Percentiles rank a stretch among this genome's conserved stretches.
These are phyloP conservation scores for Halcyon senegalensis DNA, from an alignment of 2,113 vertebrate genomes.

Conservation along the genomic window DNA sequence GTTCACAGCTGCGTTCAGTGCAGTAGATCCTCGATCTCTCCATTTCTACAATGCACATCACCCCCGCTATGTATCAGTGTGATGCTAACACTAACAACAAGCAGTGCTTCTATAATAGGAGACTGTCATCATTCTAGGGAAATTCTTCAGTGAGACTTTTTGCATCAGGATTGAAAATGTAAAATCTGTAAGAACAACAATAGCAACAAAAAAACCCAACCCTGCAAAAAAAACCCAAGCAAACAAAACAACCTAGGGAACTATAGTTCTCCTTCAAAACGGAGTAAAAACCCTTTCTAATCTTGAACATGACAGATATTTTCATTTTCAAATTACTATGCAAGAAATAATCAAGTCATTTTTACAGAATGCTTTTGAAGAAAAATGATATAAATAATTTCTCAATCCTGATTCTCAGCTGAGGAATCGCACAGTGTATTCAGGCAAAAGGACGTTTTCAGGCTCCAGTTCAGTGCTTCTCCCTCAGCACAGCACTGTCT, in stretches of 20 bases:
- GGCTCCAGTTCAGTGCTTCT: not conserved
- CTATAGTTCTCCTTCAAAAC: not conserved
- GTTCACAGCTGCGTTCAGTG: not conserved
- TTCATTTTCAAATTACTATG: not conserved
- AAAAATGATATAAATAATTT: not conserved
- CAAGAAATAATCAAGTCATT: slow-evolving; percentile 1
- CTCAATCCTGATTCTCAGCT: not conserved
- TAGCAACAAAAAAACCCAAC: not conserved
- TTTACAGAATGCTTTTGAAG: not conserved
- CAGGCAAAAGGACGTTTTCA: not conserved
- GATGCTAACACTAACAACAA: not conserved
- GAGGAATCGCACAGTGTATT: not conserved
- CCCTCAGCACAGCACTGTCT: not conserved
- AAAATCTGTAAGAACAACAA: not conserved
- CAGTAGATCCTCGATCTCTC: not conserved
- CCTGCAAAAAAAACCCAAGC: not conserved
- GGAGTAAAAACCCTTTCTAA: not conserved
- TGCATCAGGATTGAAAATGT: not conserved
- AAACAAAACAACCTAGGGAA: not conserved
- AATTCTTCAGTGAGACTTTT: not conserved
- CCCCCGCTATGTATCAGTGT: not conserved
- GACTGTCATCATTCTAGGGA: not conserved
- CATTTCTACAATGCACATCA: not conserved
- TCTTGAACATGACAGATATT: not conserved
- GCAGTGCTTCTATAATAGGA: not conserved